Evolutionary conservation across 1,140 invertebrate genomes (phyloP).

Genomic region (Cataglyphis hispanica): DNA sequence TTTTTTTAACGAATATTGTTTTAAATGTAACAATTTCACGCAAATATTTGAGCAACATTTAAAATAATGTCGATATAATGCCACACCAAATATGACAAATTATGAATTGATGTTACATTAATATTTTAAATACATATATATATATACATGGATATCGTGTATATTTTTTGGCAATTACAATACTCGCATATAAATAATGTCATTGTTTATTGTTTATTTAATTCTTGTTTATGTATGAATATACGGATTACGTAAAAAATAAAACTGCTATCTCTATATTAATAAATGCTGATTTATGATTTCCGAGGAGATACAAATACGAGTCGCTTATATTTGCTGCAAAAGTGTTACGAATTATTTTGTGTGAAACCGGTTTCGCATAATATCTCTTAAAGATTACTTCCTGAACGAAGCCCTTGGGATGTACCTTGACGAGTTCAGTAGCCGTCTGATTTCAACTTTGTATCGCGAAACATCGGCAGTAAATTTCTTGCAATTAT

Average conservation of each 20-base stretch:
- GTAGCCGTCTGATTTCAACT: constrained; percentile 27
- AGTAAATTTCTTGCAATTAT: constrained; percentile 11
- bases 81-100: not conserved
- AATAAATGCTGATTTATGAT: not conserved
- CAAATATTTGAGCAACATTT: not conserved
- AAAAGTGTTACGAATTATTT: not conserved
- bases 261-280: too few species aligned
- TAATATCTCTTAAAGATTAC: not conserved
- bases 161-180: not conserved
- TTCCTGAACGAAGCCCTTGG: not conserved
- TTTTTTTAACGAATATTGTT: not conserved
- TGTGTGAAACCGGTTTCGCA: not conserved
- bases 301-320: not conserved
- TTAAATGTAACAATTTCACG: not conserved
- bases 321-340: not conserved
- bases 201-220: not conserved
- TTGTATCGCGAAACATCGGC: not conserved
- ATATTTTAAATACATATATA: not conserved
- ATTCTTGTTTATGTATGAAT: not conserved
- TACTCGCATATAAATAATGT: not conserved
- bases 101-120: not conserved
- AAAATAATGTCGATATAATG: not conserved
- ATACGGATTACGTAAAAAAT: not conserved
- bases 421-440: constrained; percentile 6
- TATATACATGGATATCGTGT: too few species aligned